phyloP scores from a whole-genome alignment of 2,113 vertebrate species.

The Sturnira hondurensis region DNA sequence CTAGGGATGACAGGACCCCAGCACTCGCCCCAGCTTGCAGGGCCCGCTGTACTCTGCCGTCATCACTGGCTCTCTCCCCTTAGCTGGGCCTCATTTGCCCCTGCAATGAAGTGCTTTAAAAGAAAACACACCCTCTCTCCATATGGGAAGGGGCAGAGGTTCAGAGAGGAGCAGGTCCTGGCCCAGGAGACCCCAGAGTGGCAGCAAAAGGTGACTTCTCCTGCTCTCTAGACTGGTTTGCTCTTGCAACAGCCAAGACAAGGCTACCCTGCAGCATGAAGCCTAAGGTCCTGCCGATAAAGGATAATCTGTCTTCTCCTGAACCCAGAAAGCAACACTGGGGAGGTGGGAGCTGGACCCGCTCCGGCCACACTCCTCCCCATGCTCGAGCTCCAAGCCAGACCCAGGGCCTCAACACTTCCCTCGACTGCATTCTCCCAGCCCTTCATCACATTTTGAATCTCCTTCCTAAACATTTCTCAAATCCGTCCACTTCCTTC shows the following conservation, averaged over 20 bases:
- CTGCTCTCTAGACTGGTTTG: background rate
- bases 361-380: background rate
- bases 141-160: background rate
- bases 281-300: background rate
- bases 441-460: background rate
- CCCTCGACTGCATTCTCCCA: background rate
- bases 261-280: background rate
- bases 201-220: background rate
- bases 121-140: constrained; percentile 38
- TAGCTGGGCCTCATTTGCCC: constrained; percentile 67
- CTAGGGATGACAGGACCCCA: constrained; percentile 1
- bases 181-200: background rate
- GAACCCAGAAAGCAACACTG: background rate
- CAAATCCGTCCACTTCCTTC: background rate
- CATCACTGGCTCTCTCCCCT: background rate
- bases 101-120: constrained; percentile 41
- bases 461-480: background rate
- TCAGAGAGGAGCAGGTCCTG: background rate
- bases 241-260: background rate
- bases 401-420: background rate
- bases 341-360: background rate
- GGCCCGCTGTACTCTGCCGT: background rate
- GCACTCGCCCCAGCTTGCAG: background rate
- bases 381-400: background rate
- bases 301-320: background rate